phyloP scores from a whole-genome alignment of 2,888 invertebrate species.

The Watsonalla cultraria region DNA sequence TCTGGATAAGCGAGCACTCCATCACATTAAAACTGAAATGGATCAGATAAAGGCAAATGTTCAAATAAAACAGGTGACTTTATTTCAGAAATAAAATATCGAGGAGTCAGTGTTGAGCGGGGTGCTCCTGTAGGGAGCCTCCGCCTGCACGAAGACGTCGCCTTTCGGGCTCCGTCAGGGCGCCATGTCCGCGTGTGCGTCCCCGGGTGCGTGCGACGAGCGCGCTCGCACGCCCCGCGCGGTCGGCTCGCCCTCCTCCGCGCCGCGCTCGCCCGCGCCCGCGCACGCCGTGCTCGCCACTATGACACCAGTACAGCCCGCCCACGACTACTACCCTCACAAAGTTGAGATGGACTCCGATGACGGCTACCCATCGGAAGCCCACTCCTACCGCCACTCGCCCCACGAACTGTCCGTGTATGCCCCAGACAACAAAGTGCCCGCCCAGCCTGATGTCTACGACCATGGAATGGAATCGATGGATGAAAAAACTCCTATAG shows the following conservation, averaged over 20 bases:
- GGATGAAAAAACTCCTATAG: conserved; percentile 86
- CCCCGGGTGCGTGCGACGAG: conserved; percentile 56
- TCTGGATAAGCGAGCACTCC: conserved; percentile 24
- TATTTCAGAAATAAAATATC: conserved; percentile 59
- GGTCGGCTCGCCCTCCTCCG: conserved; percentile 70
- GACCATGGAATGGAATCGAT: conserved; percentile 73
- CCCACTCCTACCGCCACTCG: conserved; percentile 78
- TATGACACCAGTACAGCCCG: conserved; percentile 92
- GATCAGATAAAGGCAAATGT: background rate
- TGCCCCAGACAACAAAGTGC: conserved; percentile 78
- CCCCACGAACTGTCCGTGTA: conserved; percentile 74
- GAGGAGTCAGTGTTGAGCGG: conserved; percentile 56
- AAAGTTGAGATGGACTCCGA: conserved; percentile 81
- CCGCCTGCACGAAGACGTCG: conserved; percentile 58
- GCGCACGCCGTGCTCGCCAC: conserved; percentile 88
- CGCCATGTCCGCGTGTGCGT: conserved; percentile 70
- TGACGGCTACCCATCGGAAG: conserved; percentile 80
- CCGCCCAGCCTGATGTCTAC: conserved; percentile 74
- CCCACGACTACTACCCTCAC: conserved; percentile 82
- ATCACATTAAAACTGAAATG: background rate
- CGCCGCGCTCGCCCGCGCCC: conserved; percentile 82
- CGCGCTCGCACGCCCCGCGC: conserved; percentile 67
- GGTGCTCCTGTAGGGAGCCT: conserved; percentile 64
- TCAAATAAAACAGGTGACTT: conserved; percentile 9
- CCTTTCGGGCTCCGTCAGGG: conserved; percentile 44